Evolutionary conservation across 2,888 invertebrate species (phyloP).

Genomic region (Agrilus mali): DNA sequence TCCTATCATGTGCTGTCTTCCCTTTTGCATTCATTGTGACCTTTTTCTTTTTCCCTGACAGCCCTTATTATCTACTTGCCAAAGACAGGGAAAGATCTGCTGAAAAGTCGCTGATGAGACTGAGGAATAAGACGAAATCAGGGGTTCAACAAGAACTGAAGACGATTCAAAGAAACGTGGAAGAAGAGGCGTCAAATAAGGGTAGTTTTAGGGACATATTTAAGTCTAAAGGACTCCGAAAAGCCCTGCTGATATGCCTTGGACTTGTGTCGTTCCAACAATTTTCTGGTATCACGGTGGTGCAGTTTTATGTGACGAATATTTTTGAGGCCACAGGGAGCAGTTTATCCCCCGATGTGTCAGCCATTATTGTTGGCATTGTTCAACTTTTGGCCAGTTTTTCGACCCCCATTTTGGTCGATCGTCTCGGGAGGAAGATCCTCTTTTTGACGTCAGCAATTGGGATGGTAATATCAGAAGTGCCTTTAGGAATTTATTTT

Average conservation of each 20-base stretch:
- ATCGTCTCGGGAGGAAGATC: conserved; percentile 56
- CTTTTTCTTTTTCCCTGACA: conserved; percentile 62
- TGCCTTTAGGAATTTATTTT: conserved; percentile 46
- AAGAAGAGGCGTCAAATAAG: conserved; percentile 22
- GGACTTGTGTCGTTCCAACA: conserved; percentile 68
- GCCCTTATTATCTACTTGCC: conserved; percentile 52
- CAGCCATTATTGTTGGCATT: conserved; percentile 61
- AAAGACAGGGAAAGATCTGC: conserved; percentile 48
- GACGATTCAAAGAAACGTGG: conserved; percentile 18
- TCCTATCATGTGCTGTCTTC: conserved; percentile 12
- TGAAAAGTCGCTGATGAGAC: conserved; percentile 44
- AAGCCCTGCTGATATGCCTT: conserved; percentile 57
- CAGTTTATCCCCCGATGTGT: conserved; percentile 44
- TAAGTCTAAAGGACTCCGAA: conserved; percentile 52
- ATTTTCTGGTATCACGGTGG: conserved; percentile 62
- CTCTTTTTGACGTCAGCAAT: conserved; percentile 56
- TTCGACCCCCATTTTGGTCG: conserved; percentile 60
- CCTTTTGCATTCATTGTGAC: conserved; percentile 37
- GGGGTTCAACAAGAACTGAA: conserved; percentile 48
- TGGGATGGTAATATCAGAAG: conserved; percentile 50
- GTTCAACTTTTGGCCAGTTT: conserved; percentile 63
- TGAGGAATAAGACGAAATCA: conserved; percentile 51
- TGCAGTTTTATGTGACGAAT: conserved; percentile 57
- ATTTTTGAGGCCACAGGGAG: conserved; percentile 58
- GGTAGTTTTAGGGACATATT: conserved; percentile 40